Base-by-base conservation (phyloP, 2,113 vertebrate genomes). In the Myocastor coypus region DNA sequence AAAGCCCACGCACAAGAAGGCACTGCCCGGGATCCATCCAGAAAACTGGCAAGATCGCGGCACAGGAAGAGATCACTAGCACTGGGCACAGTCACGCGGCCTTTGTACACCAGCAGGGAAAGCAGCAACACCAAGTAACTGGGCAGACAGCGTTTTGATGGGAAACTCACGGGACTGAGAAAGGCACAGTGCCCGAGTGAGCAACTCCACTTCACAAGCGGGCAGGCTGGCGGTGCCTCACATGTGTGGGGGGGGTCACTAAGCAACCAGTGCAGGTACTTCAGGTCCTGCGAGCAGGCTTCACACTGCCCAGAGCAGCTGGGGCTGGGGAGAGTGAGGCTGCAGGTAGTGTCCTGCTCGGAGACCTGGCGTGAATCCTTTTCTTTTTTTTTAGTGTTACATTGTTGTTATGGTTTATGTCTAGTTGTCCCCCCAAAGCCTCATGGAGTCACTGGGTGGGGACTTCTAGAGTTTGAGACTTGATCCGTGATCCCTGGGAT, bases 251-350 rank as follows among this genome's bases (percentile, higher is more conserved):
- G 46, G 46, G 46, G 46, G 46, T 8, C 5, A 13, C 52, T 55
- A 55, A 55, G 52, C 52, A 16, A 80, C 24, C 78, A 5, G 84
- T 30, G 3, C 30, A 32, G 0, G 2, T 7, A 3, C 0, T 26
- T 26, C 68, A 19, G 28, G 3, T 17, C 55, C n/a, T 11, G 50
- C 4, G 17, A 32, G 30, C 46, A 7, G 5, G 17, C 22, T 1
- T 14, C 42, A 19, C 46, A 46, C 14, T n/a, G 32, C 32, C 10
- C 30, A 0, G 7, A 16, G 30, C 78, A 81, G 66, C 40, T n/a
- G 1, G 17, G 34, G 46, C 10, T 14, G 13, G 14, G 0, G 0
- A 10, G 7, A n/a, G 57, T 4, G 57, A 46, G 71, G 20, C 78
- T 50, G 34, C 19, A 28, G 37, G 19, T 5, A 19, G n/a, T 1